Conservation (phyloP, 2,888 invertebrate species). For the Ariolimax columbianus region DNA sequence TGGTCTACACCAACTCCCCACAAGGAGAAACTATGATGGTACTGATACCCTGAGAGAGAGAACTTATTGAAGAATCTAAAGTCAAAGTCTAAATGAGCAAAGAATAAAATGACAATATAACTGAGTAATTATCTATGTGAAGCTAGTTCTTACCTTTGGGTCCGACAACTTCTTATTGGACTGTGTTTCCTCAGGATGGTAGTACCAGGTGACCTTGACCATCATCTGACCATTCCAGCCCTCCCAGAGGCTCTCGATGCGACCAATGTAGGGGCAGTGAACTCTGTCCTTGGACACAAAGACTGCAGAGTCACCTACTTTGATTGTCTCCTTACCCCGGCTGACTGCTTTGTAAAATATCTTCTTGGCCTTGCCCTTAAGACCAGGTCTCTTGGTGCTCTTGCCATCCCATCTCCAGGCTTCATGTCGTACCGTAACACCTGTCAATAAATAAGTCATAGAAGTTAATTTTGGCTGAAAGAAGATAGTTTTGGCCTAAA, state of each 20-base stretch:
- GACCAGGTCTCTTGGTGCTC: constrained; percentile 87
- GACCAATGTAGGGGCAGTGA: constrained; percentile 94
- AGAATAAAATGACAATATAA: too few species aligned
- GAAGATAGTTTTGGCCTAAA: too few species aligned
- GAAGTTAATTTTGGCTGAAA: too few species aligned
- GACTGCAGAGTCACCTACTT: constrained; percentile 95
- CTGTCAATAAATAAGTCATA: not conserved
- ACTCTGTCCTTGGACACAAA: constrained; percentile 94
- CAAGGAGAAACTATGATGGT: too few species aligned
- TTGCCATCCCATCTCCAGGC: constrained; percentile 93
- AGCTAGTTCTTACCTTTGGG: constrained; percentile 81
- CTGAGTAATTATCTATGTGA: not conserved
- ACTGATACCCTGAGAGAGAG: too few species aligned
- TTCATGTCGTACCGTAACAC: constrained; percentile 73
- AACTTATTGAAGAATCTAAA: too few species aligned
- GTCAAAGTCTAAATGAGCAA: too few species aligned
- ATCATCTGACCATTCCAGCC: constrained; percentile 91
- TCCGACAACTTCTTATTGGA: constrained; percentile 82
- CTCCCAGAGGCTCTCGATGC: constrained; percentile 95
- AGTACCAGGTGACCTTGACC: constrained; percentile 96
- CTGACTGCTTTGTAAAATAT: constrained; percentile 92
- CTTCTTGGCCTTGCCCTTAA: constrained; percentile 86
- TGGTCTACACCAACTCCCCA: too few species aligned
- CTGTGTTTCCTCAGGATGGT: constrained; percentile 95
- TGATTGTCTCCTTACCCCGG: constrained; percentile 89